phyloP scores from a whole-genome alignment of 2,797 vertebrate genomes.

The Balearica regulorum region DNA sequence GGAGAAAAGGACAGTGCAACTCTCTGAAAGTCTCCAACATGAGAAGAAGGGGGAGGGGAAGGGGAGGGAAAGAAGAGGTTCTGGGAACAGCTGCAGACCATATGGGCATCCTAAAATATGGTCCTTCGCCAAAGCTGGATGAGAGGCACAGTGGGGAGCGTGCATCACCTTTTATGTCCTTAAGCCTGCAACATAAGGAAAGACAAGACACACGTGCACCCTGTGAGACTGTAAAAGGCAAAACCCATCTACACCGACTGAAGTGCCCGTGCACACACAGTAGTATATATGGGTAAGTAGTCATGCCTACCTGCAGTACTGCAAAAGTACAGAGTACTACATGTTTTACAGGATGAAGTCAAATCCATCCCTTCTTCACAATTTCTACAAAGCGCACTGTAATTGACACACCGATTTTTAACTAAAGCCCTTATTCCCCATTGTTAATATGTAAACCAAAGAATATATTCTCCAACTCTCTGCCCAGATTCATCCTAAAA shows the following conservation, averaged over 20 bases:
- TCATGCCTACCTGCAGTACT: not conserved
- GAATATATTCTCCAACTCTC: not conserved
- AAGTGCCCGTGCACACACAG: not conserved
- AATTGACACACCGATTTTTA: not conserved
- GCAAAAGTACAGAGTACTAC: not conserved
- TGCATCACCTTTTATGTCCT: not conserved
- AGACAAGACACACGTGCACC: not conserved
- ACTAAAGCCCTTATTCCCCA: not conserved
- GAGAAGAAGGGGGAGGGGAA: not conserved
- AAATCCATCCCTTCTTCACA: not conserved
- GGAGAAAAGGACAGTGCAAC: not conserved
- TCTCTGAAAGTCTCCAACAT: not conserved
- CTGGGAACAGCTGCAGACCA: conserved; percentile 34
- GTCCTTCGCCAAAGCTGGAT: not conserved
- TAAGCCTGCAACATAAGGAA: not conserved
- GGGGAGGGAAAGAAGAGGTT: not conserved
- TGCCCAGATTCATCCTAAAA: not conserved
- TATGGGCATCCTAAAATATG: not conserved
- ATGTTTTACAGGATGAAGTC: not conserved
- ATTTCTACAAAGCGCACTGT: not conserved
- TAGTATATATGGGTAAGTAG: not conserved
- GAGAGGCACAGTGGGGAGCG: not conserved
- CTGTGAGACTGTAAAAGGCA: not conserved
- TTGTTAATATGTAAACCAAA: not conserved
- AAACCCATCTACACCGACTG: not conserved